These are phyloP conservation scores for Lycopodina hypogea DNA, from an alignment of 37 sponge, comb jelly and placozoan genomes.

Conservation along the genomic window DNA sequence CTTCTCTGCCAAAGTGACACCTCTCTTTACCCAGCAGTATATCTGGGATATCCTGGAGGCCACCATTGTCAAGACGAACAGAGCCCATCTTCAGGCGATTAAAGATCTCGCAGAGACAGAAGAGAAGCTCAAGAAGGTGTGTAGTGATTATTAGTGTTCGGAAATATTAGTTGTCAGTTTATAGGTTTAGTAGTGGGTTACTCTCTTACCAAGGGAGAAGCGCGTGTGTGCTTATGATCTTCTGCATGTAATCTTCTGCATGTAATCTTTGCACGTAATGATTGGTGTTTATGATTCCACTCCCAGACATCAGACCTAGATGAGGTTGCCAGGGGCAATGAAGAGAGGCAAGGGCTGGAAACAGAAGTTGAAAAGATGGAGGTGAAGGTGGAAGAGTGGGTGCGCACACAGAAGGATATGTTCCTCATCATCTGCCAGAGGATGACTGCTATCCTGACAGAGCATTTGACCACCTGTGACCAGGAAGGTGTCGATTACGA, in stretches of 20 bases:
- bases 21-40: conserved; percentile 49
- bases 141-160: background rate
- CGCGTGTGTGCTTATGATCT: no score
- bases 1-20: conserved; percentile 32
- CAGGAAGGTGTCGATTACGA: conserved; percentile 57
- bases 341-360: conserved; percentile 56
- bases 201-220: background rate
- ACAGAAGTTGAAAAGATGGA: conserved; percentile 28
- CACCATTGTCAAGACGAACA: conserved; percentile 50
- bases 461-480: conserved; percentile 61
- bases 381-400: conserved; percentile 57
- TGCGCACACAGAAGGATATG: conserved; percentile 43
- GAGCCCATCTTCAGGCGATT: conserved; percentile 15
- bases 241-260: no score
- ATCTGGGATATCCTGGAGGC: conserved; percentile 54
- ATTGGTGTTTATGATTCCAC: background rate
- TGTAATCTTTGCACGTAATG: no score
- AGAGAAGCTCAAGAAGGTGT: conserved; percentile 43
- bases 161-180: background rate
- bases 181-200: background rate
- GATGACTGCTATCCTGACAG: conserved; percentile 39
- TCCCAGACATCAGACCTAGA: conserved; percentile 53
- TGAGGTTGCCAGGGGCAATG: conserved; percentile 64
- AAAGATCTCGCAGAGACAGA: conserved; percentile 47
- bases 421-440: conserved; percentile 54